Conservation (phyloP, 2,113 vertebrate species). For the Pelecanoides urinatrix region DNA sequence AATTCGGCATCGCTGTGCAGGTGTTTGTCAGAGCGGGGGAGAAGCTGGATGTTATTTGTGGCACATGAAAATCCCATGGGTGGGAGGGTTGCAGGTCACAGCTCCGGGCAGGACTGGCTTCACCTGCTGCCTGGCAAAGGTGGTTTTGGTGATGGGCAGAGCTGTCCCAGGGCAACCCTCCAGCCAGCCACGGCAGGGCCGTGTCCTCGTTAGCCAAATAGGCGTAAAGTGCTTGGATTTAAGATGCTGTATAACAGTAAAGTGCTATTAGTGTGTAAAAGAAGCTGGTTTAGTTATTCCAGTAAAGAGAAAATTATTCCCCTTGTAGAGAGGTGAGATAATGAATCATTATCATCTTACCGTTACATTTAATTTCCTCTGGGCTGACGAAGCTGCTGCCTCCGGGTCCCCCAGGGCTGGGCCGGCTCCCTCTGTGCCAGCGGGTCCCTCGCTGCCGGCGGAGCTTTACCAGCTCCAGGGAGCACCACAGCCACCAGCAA, state of each 20-base stretch:
- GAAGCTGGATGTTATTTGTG: neutral
- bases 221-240: neutral
- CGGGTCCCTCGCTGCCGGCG: neutral
- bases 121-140: neutral
- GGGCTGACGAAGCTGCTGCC: neutral
- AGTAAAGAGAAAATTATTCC: neutral
- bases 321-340: neutral
- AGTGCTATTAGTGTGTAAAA: neutral
- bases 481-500: neutral
- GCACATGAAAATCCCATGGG: rapidly evolving
- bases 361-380: too few relatives aligned
- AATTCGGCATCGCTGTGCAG: neutral
- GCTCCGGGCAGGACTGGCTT: neutral
- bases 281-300: neutral
- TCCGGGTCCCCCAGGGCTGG: neutral
- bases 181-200: neutral
- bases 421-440: neutral
- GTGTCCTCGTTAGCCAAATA: neutral
- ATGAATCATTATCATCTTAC: neutral
- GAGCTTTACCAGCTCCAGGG: neutral
- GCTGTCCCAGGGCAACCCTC: neutral
- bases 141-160: neutral
- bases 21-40: rapidly evolving
- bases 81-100: neutral
- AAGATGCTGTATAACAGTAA: neutral